Evolutionary conservation across 2,113 vertebrate species (phyloP), one percentile per base, ranked within the genome.

Genomic region (Equus quagga): DNA sequence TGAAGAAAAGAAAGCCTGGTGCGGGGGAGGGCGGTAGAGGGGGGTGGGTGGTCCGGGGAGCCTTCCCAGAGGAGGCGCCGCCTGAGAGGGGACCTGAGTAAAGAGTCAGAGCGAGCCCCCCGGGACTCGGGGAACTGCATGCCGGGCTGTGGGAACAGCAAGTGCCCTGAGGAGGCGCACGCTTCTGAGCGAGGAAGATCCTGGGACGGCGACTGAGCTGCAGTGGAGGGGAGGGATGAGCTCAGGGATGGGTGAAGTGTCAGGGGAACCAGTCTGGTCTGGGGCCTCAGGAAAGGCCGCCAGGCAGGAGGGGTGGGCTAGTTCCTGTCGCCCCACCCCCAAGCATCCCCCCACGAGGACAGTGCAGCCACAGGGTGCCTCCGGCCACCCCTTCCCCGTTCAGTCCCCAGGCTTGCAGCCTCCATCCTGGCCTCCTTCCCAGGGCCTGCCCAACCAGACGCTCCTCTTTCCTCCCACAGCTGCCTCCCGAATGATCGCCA

Each of bases 401-500:
- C 12, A 5, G 8, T 67, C 60, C 44, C 9, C 4, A n/a, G 56
- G 28, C 12, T 58, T 1, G 49, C 19, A 44, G 56, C 91, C n/a
- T 56, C n/a, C 21, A 15, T 24, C 19, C 70, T 41, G 84, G 17
- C 54, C n/a, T 19, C 1, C 14, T 64, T 56, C 31, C 70, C 0
- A 5, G n/a, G 46, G 7, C 17, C 54, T 4, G 0, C 26, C 26
- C 0, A 0, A 67, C n/a, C 10, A 23, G 41, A 44, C 87, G 84
- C 28, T 79, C 21, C 44, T 41, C 41, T 81, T 70, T 96, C 76
- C 49, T 76, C 26, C 46, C 1, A 1, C 95, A 99, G 99, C 99
- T 0, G 99, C 99, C 95, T 99, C 99, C 56, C 99, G 99, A 46
- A 99, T 99, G 99, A 99, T 99, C 14, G 98, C 99, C 95, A 99